Base-by-base conservation (phyloP, 2,797 vertebrate genomes). In the Hapalemur alaotrensis region DNA sequence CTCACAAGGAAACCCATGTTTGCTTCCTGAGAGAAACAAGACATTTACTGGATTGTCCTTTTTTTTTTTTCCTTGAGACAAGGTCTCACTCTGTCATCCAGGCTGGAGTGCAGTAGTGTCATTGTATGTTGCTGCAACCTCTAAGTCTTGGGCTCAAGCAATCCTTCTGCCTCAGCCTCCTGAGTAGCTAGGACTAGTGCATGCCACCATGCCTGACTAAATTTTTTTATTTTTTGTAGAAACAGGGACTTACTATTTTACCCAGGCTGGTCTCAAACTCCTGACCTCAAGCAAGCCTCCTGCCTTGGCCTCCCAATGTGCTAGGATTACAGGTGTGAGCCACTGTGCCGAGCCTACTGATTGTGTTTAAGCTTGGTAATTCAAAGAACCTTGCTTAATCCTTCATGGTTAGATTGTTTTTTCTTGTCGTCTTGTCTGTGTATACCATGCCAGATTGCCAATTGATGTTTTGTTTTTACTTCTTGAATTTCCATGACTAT, bases 311-410 rank as follows among this genome's bases (percentile, higher is more conserved):
- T n/a, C 32, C 32, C 32, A 17, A 65, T n/a, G 32, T 65, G 32
- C 63, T n/a, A 32, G 15, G 15, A 17, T 65, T n/a, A 65, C 63
- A 65, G 54, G 3, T 57, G 54, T 57, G 9, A 57, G 54, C 63
- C 7, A n/a, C 32, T 57, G 54, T 57, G 32, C 32, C 2, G 30
- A 32, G 63, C 63, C 63, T 94, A 50, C 35, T 88, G 46, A 38
- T 82, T 95, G 30, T 86, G 32, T 63, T 89, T 84, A 23, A 84
- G 57, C 9, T 93, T 69, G 59, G 89, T 59, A 70, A 89, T 87
- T 84, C 28, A 30, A 78, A 94, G n/a, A 82, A 63, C 1, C 9
- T 90, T 78, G 20, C 61, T 85, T 87, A 78, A 69, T 89, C 65
- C 38, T 91, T 76, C 2, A 13, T 72, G 30, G 23, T 65, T 69